Evolutionary conservation across 1,140 invertebrate genomes (phyloP).

Genomic region (Habropoda laboriosa): DNA sequence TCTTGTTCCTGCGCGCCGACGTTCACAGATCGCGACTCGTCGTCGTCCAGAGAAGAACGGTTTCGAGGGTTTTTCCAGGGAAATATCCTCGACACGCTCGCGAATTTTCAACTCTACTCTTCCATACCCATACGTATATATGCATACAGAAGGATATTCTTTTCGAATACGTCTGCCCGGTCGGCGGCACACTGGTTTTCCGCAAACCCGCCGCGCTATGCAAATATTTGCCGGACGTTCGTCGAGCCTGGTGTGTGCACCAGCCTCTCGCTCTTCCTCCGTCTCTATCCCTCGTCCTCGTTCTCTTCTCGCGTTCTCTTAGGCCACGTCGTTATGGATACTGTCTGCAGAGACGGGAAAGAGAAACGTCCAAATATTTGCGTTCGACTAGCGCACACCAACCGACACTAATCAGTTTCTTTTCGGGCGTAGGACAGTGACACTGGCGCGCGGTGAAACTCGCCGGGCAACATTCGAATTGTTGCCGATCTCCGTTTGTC

Average conservation of each 20-base stretch:
- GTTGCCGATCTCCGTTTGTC: neutral
- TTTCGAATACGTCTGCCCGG: slow-evolving; percentile 28
- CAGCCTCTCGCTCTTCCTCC: slow-evolving; percentile 3
- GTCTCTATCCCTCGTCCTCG: neutral
- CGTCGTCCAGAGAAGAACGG: no score
- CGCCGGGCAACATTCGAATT: slow-evolving; percentile 1
- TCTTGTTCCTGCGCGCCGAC: no score
- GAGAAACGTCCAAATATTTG: slow-evolving; percentile 65
- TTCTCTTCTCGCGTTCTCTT: slow-evolving; percentile 28
- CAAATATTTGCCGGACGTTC: slow-evolving; percentile 63
- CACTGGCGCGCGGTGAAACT: slow-evolving; percentile 13
- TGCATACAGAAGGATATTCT: slow-evolving; percentile 12
- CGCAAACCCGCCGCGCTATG: slow-evolving; percentile 50
- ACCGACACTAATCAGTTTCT: slow-evolving; percentile 49
- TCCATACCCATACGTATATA: neutral
- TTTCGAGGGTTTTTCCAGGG: no score
- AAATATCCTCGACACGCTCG: slow-evolving; percentile 13
- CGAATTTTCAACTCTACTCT: slow-evolving; percentile 5
- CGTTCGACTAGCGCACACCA: slow-evolving; percentile 42
- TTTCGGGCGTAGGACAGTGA: slow-evolving; percentile 22
- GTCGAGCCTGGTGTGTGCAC: slow-evolving; percentile 21
- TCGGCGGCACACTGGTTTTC: slow-evolving; percentile 54
- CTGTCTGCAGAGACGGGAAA: slow-evolving; percentile 9
- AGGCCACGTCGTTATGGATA: slow-evolving; percentile 47
- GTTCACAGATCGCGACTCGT: no score